Evolutionary conservation across 1,140 invertebrate species (phyloP), one percentile per base, ranked within the genome.

Genomic region (Zaprionus kolodkinae): DNA sequence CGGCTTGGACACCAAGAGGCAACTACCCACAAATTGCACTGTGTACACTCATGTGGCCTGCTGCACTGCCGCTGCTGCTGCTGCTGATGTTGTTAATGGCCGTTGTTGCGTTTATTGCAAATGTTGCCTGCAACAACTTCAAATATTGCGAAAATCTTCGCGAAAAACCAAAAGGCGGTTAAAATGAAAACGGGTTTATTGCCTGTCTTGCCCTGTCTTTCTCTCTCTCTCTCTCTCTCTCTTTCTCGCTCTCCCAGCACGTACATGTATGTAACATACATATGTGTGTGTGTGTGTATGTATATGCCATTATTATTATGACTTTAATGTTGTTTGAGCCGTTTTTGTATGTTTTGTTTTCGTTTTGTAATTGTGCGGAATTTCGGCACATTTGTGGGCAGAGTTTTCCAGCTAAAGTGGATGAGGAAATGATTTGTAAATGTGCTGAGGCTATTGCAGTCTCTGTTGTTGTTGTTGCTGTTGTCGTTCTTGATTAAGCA

Each of bases 61-160:
- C 6, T 55, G n/a, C 21, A 21, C 52, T 60, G 11, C 35, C 48
- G 56, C 12, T 79, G 55, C 45, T 43, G 40, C 48, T 78, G 59
- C 43, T 76, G 75, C 50, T 81, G 63, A 67, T 67, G 36, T 30
- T 71, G 67, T 64, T 72, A 55, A 66, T 83, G 79, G 83, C 88
- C 77, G 84, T 40, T 61, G 73, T 78, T 81, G 78, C 81, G 82
- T 79, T 81, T 83, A 74, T 88, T 88, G 76, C 84, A 76, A 78
- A 79, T 87, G 27, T 85, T 60, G 77, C 73, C 74, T 76, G 81
- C 72, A 81, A 71, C 74, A 74, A 75, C 76, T 78, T 76, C 79
- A 88, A 79, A 88, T 74, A 82, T 91, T 91, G 87, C 80, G 79
- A 83, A 90, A 91, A 87, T 78, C 72, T 91, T 69, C 72, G 73